Percentiles rank a stretch among this genome's conserved stretches.
These are phyloP conservation scores for Parnassius mnemosyne DNA, from an alignment of 2,888 invertebrate genomes.

Conservation along the genomic window DNA sequence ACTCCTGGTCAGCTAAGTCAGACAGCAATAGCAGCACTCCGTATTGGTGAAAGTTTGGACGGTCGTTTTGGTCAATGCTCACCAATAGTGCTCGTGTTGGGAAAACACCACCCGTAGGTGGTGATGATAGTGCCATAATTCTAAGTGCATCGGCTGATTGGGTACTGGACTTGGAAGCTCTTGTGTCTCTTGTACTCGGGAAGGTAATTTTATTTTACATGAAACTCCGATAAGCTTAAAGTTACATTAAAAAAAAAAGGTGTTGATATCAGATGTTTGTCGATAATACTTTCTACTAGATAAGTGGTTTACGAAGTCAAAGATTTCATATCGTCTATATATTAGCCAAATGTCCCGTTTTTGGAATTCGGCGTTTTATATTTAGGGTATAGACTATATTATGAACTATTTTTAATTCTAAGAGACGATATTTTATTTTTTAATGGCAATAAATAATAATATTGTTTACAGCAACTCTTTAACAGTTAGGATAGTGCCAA, in stretches of 20 bases:
- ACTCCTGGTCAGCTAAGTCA: conserved; percentile 61
- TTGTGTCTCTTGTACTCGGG: not conserved
- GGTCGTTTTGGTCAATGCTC: conserved; percentile 10
- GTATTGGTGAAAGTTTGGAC: conserved; percentile 60
- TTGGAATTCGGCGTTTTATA: not conserved
- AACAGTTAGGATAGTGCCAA: conserved; percentile 3
- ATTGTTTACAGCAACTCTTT: not conserved
- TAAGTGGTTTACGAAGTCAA: too few relatives aligned
- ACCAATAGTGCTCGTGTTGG: not conserved
- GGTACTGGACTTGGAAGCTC: not conserved
- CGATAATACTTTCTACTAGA: not conserved
- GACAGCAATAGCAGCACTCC: conserved; percentile 60
- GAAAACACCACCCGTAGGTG: not conserved
- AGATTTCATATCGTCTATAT: not conserved
- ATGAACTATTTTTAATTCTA: not conserved
- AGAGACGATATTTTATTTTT: not conserved
- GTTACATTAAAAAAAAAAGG: too few relatives aligned
- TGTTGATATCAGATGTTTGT: not conserved
- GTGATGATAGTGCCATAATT: conserved; percentile 11
- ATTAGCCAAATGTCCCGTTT: not conserved
- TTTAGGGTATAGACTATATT: not conserved
- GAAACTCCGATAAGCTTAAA: not conserved
- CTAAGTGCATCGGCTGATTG: not conserved
- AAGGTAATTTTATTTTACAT: conserved; percentile 2
- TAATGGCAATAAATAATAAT: not conserved